phyloP scores from a whole-genome alignment of 2,888 invertebrate genomes.

The Noctua fimbriata region DNA sequence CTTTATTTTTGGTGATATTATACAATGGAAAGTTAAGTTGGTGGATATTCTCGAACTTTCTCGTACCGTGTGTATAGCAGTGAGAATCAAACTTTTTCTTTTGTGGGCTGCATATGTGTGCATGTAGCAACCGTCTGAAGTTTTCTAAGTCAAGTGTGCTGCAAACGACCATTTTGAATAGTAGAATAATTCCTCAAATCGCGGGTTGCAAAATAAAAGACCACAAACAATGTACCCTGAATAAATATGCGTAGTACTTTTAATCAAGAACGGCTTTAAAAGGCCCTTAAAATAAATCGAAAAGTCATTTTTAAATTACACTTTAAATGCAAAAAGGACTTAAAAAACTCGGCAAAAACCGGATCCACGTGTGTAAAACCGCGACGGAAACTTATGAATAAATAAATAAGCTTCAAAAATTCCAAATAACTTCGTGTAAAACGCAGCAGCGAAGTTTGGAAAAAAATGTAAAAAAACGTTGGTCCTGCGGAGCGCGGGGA shows the following conservation, averaged over 20 bases:
- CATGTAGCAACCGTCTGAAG: conserved; percentile 12
- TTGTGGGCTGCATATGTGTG: conserved; percentile 20
- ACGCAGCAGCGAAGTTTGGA: conserved; percentile 62
- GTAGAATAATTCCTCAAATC: neutral
- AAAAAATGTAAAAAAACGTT: conserved; percentile 57
- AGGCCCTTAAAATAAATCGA: conserved; percentile 25
- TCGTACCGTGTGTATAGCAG: neutral
- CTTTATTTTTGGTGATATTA: conserved; percentile 40
- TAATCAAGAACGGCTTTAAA: conserved; percentile 9
- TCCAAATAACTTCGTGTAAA: conserved; percentile 64
- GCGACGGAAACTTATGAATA: conserved; percentile 61
- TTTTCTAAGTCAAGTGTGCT: neutral
- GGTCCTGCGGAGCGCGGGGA: conserved; percentile 61
- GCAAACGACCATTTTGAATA: neutral
- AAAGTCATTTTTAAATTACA: conserved; percentile 46
- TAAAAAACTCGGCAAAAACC: conserved; percentile 33
- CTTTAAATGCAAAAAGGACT: conserved; percentile 51
- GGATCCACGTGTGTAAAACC: conserved; percentile 51
- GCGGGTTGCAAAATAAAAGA: no score
- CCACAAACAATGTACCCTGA: neutral
- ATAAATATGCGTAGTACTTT: conserved; percentile 6
- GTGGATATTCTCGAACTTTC: conserved; percentile 21
- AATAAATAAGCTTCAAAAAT: conserved; percentile 62
- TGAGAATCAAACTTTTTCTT: conserved; percentile 23
- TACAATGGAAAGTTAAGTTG: conserved; percentile 21